phyloP scores from a whole-genome alignment of 23 tunicate genomes.

The Oikopleura albicans region DNA sequence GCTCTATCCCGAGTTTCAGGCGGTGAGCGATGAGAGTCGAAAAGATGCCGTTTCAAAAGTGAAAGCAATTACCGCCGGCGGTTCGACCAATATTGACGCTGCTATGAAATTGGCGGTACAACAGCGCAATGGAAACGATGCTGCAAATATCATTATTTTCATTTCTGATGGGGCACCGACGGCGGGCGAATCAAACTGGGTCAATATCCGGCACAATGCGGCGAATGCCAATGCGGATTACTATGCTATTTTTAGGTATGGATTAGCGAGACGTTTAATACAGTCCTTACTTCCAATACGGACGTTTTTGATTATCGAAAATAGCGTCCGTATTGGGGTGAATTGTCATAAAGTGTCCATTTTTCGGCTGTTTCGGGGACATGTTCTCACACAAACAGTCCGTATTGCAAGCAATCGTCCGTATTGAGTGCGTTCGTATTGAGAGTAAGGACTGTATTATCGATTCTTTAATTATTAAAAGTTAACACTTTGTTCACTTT shows the following conservation, averaged over 20 bases:
- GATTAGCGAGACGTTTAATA: too few species aligned
- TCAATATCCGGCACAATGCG: neutral
- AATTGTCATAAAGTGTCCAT: too few species aligned
- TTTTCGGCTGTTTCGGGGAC: too few species aligned
- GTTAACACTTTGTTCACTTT: too few species aligned
- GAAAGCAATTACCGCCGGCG: neutral
- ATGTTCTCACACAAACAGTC: too few species aligned
- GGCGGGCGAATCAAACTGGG: neutral
- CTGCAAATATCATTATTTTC: neutral
- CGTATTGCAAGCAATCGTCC: too few species aligned
- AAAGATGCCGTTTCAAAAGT: neutral
- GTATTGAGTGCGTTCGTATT: too few species aligned
- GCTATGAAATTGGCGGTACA: neutral
- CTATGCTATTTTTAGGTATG: neutral
- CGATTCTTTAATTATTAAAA: too few species aligned
- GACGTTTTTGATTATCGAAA: too few species aligned
- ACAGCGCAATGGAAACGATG: neutral
- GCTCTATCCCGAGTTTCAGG: neutral
- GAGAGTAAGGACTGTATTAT: too few species aligned
- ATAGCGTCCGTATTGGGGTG: too few species aligned
- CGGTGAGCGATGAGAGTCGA: neutral
- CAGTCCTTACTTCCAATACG: too few species aligned
- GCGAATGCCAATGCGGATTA: neutral
- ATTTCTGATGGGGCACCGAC: neutral
- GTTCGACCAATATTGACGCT: neutral